These are phyloP conservation scores for Geotrupes spiniger DNA, from an alignment of 2,888 invertebrate species.

Conservation along the genomic window DNA sequence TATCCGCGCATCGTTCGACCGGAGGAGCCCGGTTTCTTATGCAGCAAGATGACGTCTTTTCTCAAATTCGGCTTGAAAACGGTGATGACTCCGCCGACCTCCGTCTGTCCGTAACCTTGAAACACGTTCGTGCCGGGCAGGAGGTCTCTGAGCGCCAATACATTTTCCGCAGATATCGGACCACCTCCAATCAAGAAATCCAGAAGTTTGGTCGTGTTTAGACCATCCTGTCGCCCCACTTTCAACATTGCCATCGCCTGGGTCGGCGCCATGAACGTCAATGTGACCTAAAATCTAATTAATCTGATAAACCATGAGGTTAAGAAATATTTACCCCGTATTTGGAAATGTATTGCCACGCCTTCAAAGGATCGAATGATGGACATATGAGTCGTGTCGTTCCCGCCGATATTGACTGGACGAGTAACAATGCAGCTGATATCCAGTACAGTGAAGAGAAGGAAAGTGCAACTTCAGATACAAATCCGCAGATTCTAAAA, in stretches of 20 bases:
- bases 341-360: conserved; percentile 38
- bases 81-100: conserved; percentile 38
- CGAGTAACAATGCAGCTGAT: conserved; percentile 33
- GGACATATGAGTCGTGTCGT: conserved; percentile 33
- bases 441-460: conserved; percentile 43
- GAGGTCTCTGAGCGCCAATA: conserved; percentile 37
- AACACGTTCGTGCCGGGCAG: conserved; percentile 41
- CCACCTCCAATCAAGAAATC: conserved; percentile 38
- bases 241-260: conserved; percentile 36
- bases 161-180: conserved; percentile 32
- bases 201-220: conserved; percentile 39
- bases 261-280: conserved; percentile 34
- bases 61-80: conserved; percentile 34
- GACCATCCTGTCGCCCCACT: conserved; percentile 38
- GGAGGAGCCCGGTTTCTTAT: conserved; percentile 37
- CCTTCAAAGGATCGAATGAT: conserved; percentile 29
- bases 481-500: conserved; percentile 25
- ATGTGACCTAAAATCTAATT: conserved; percentile 32
- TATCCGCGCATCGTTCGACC: conserved; percentile 37
- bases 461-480: conserved; percentile 23
- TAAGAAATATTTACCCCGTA: conserved; percentile 33
- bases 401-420: conserved; percentile 30
- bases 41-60: conserved; percentile 33
- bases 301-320: neutral
- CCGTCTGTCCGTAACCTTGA: conserved; percentile 44